A percentile compares a stretch with the other conserved stretches of the same genome.
These are phyloP conservation scores for Hirudinaria manillensis DNA, from an alignment of 2,888 invertebrate species.

Conservation along the genomic window DNA sequence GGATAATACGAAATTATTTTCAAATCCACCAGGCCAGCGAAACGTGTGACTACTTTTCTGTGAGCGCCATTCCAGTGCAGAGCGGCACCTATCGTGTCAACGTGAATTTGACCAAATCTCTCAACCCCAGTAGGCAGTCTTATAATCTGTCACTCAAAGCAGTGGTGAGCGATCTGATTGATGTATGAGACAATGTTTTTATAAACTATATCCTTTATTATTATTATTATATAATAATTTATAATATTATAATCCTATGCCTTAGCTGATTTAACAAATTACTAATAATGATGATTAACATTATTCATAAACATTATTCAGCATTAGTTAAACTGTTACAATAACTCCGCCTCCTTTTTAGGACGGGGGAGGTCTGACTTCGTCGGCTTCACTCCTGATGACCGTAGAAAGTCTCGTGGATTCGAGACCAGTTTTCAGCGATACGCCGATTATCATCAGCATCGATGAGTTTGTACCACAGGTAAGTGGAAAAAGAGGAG, in stretches of 20 bases:
- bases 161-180: not conserved
- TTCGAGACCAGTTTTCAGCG: constrained; percentile 20
- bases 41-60: no score
- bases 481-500: no score
- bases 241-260: no score
- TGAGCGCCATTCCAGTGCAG: no score
- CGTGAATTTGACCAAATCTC: not conserved
- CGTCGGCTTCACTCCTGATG: constrained; percentile 18
- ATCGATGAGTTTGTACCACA: constrained; percentile 1
- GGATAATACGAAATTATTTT: no score
- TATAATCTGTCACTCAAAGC: not conserved
- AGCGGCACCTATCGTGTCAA: no score
- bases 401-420: constrained; percentile 20
- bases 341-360: not conserved
- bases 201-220: not conserved
- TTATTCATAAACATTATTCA: no score
- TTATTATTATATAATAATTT: no score
- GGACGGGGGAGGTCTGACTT: constrained; percentile 28
- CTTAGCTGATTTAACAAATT: no score
- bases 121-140: not conserved
- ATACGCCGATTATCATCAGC: constrained; percentile 21
- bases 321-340: no score
- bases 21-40: no score
- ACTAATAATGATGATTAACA: no score
- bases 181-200: not conserved